Evolutionary conservation across 1,140 invertebrate species (phyloP), one percentile per base, ranked within the genome.

Genomic region (Apis cerana): DNA sequence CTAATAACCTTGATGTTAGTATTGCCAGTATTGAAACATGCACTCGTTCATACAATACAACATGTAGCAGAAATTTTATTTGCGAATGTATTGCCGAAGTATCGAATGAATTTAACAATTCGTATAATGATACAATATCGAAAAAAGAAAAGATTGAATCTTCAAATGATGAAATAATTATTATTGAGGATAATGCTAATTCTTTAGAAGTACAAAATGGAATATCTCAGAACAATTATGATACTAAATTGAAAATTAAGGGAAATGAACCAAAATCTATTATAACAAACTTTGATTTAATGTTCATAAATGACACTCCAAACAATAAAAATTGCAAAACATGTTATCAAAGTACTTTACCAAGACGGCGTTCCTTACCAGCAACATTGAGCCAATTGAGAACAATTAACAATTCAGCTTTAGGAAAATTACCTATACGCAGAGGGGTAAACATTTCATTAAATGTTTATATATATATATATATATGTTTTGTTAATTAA

Each of bases 351-450:
- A 89, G 65, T 10, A 70, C 43, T 72, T 70, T 88, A n/a, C 23
- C 82, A 11, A 89, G 90, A 67, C 85, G 91, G 75, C 83, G 88
- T 84, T 92, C 91, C 58, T 67, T 92, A n/a, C 91, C 91, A 1
- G 85, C 89, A 50, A 80, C 79, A 12, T 76, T 92, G 17, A 81
- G 80, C 27, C 84, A 87, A 70, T 78, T 89, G 52, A 82, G 59
- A 75, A 69, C 68, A 67, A 1, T 23, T 13, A 84, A 74, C 58
- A 84, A 67, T 50, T 70, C 79, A 0, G 56, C 81, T 17, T 58
- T 89, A 15, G 86, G 85, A 54, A 92, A 88, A 87, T 65, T 90
- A 72, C 80, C 87, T 12, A 89, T 87, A 70, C 83, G 75, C 52
- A 89, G 79, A 81, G 75, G 61, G 72, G 91, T 91, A 85, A 90